Base-by-base conservation (phyloP, 2,113 vertebrate genomes). In the Anser brachyrhynchus region DNA sequence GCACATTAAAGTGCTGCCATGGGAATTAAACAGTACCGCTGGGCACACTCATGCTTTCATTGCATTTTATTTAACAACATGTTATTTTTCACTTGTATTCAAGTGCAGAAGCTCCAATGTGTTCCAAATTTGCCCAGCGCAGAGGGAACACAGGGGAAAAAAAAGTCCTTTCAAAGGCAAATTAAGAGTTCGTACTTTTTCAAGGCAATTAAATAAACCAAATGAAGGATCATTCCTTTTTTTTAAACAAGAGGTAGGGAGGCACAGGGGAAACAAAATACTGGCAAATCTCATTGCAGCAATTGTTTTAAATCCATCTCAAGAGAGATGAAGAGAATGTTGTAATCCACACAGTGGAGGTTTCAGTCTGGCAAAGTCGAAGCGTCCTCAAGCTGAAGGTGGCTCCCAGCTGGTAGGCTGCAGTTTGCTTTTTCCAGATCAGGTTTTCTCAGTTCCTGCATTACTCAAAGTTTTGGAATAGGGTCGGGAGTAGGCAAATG, bases 131-230 rank as follows among this genome's bases (percentile, higher is more conserved):
- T 84, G 83, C 54, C 64, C 87, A 77, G 93, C 89, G 71, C 75
- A 78, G 62, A 85, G 35, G 79, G 85, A 85, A 91, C 92, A 76
- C n/a, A 12, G 49, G 41, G n/a, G 20, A 8, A 21, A 41, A 84
- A 67, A 66, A 67, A 16, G 54, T 54, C 25, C 31, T 86, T 86
- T 78, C 4, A 16, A 28, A 16, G 71, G 43, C 64, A 41, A 57
- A 87, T 29, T 62, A 67, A 81, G 55, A 92, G 93, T 49, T 51
- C 62, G 84, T 6, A 18, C 74, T 46, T 54, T 37, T 43, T 71
- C 83, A 89, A 90, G 84, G 74, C 79, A 79, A 79, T 91, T 65
- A 93, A 93, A 85, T 67, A 95, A 95, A 86, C 22, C 11, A 26
- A 71, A 26, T 12, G 44, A 83, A 89, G 8, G 57, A 58, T 23